phyloP scores from a whole-genome alignment of 2,113 vertebrate species.

The Heptranchias perlo region DNA sequence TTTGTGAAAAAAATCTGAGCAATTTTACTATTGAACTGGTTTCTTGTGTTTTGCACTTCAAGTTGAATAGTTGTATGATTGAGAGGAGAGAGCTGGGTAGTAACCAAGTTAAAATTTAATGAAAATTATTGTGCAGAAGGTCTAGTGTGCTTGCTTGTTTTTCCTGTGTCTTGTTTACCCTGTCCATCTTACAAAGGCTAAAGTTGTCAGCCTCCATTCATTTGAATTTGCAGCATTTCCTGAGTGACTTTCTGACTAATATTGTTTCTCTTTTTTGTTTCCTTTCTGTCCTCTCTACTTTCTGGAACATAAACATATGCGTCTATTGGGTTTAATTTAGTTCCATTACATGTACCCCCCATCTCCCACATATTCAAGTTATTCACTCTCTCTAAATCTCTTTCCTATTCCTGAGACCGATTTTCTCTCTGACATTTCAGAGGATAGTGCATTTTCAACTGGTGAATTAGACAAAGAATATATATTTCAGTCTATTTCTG shows the following conservation, averaged over 20 bases:
- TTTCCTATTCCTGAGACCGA: constrained; percentile 76
- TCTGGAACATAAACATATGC: constrained; percentile 44
- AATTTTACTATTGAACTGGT: constrained; percentile 25
- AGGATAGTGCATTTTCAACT: constrained; percentile 64
- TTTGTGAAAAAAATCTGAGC: neutral
- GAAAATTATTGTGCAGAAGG: constrained; percentile 37
- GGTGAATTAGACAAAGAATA: constrained; percentile 52
- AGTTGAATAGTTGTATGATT: neutral
- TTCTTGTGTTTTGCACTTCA: constrained; percentile 42
- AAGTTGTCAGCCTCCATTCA: constrained; percentile 46
- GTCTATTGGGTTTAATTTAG: constrained; percentile 49
- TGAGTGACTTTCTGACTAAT: constrained; percentile 56
- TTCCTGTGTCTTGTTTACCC: constrained; percentile 40
- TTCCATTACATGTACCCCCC: constrained; percentile 64
- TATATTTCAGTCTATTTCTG: constrained; percentile 44
- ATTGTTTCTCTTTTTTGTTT: constrained; percentile 54
- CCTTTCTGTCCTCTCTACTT: constrained; percentile 46
- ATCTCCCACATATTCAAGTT: constrained; percentile 62
- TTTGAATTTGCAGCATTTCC: constrained; percentile 45
- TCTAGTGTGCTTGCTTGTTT: constrained; percentile 44
- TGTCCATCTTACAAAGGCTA: constrained; percentile 48
- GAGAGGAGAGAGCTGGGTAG: neutral
- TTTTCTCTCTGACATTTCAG: constrained; percentile 80
- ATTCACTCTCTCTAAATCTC: constrained; percentile 62
- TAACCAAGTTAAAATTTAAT: neutral